A percentile compares a stretch with the other conserved stretches of the same genome.
Conservation (phyloP, 2,113 vertebrate genomes). For the Psilopsiagon aurifrons region DNA sequence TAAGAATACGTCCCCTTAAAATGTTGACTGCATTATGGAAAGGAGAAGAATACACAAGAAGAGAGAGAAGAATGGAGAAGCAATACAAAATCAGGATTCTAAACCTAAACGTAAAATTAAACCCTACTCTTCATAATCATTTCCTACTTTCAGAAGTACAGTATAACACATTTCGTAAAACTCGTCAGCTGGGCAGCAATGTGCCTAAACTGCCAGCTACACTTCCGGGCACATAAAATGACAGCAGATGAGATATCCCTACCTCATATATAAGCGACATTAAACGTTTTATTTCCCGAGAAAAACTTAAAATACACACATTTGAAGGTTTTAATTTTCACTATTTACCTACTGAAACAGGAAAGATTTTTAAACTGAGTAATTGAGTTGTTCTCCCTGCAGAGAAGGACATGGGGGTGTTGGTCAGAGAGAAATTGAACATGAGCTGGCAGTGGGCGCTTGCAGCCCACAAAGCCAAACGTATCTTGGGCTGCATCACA, state of each 20-base stretch:
- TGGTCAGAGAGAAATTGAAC: neutral
- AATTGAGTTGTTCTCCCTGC: neutral
- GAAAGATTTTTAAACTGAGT: neutral
- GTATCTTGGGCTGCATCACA: neutral
- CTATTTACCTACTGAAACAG: neutral
- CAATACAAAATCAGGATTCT: neutral
- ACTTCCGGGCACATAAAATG: neutral
- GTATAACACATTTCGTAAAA: neutral
- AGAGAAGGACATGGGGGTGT: neutral
- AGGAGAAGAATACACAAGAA: neutral
- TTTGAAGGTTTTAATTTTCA: neutral
- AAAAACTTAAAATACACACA: neutral
- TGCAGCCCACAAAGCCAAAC: neutral
- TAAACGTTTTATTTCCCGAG: neutral
- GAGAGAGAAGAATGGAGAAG: neutral
- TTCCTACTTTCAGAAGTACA: neutral
- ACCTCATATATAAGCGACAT: neutral
- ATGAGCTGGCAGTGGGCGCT: accelerated
- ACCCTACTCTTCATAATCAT: neutral
- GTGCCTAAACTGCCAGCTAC: neutral
- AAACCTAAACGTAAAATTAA: neutral
- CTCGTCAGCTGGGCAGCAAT: neutral
- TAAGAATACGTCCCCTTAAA: neutral
- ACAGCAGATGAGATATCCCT: neutral
- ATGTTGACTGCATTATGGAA: neutral